Percentiles rank a stretch among this genome's conserved stretches.
Evolutionary conservation across 2,113 vertebrate species (phyloP).

Genomic region (Entomyzon cyanotis): DNA sequence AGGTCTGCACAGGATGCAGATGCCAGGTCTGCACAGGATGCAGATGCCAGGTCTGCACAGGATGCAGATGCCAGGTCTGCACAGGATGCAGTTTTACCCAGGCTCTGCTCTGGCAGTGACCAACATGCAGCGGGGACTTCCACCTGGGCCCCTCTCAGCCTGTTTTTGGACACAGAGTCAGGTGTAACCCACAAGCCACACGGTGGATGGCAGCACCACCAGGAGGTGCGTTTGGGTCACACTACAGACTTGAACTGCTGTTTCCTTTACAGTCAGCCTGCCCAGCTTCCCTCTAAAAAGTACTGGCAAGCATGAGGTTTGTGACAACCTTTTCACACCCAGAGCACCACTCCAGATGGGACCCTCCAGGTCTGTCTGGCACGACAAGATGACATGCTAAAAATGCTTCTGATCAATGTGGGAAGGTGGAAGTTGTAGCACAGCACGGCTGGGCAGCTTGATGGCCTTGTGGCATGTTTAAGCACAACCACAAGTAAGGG

Average conservation of each 20-base stretch:
- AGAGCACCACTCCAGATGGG: neutral
- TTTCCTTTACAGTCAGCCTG: rapidly evolving
- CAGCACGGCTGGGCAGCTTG: neutral
- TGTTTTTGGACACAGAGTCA: neutral
- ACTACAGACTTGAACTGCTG: neutral
- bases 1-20: neutral
- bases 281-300: neutral
- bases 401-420: neutral
- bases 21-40: too few species aligned
- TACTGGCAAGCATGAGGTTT: rapidly evolving
- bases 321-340: neutral
- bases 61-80: too few species aligned
- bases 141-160: too few species aligned
- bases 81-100: rapidly evolving
- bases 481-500: neutral
- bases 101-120: neutral
- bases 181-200: neutral
- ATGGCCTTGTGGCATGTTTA: neutral
- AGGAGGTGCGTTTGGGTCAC: neutral
- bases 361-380: neutral
- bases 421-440: neutral
- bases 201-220: neutral
- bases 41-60: too few species aligned
- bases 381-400: neutral
- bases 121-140: rapidly evolving